Evolutionary conservation across 2,113 vertebrate species (phyloP).

Genomic region (Heliornis fulica): DNA sequence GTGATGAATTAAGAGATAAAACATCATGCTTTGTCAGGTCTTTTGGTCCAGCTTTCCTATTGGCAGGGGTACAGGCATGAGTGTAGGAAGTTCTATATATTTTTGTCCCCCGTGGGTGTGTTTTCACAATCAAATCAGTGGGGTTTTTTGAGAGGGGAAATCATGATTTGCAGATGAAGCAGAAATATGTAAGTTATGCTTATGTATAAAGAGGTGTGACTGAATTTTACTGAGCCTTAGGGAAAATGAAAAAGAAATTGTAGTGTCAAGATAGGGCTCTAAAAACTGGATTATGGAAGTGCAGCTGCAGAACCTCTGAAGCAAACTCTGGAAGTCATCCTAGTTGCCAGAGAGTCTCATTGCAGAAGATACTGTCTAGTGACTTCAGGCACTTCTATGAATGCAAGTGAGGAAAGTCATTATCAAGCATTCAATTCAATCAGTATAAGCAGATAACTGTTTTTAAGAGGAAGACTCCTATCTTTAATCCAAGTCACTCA

Average conservation of each 20-base stretch:
- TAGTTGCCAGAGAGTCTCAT: background rate
- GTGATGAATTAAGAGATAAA: conserved; percentile 4
- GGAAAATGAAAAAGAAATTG: background rate
- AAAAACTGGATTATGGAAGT: background rate
- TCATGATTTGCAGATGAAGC: background rate
- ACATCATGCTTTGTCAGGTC: background rate
- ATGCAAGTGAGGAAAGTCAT: background rate
- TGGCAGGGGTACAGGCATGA: background rate
- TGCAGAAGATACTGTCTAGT: background rate
- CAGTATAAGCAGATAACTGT: background rate
- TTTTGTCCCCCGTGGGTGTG: conserved; percentile 15
- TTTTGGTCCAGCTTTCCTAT: background rate
- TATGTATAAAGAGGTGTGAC: background rate
- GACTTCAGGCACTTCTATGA: background rate
- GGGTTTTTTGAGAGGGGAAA: background rate
- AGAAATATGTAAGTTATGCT: conserved; percentile 18
- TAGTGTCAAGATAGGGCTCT: background rate
- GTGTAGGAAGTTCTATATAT: background rate
- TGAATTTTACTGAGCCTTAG: conserved; percentile 20
- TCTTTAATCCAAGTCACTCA: background rate
- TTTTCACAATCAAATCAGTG: background rate
- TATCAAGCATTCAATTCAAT: background rate
- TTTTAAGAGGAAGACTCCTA: background rate
- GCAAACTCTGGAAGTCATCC: background rate
- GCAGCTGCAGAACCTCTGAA: conserved; percentile 9